These are phyloP conservation scores for Apis florea DNA, from an alignment of 1,140 invertebrate species.

Conservation along the genomic window DNA sequence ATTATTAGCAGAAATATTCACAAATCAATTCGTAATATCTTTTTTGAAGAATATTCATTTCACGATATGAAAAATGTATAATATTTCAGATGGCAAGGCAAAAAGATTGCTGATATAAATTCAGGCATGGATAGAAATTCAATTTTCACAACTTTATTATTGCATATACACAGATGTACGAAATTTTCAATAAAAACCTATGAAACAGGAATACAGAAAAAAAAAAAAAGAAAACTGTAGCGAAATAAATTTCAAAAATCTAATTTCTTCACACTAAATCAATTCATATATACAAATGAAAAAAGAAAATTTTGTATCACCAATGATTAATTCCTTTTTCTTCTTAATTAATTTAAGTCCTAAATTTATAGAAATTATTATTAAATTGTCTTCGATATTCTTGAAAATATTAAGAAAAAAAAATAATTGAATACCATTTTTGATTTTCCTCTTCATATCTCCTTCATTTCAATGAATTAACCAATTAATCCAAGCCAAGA, in stretches of 20 bases:
- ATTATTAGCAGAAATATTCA: neutral
- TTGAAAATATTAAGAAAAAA: too few species aligned
- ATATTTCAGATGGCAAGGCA: neutral
- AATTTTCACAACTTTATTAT: neutral
- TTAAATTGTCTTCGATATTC: too few species aligned
- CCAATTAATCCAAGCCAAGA: too few species aligned
- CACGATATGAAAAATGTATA: neutral
- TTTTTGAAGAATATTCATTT: neutral
- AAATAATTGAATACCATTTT: too few species aligned
- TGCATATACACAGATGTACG: neutral
- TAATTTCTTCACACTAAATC: neutral
- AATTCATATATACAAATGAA: neutral
- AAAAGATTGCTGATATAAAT: neutral
- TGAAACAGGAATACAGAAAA: neutral
- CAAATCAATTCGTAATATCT: neutral
- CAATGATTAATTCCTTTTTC: neutral
- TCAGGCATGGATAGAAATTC: neutral
- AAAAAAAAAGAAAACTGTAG: neutral
- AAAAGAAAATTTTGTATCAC: neutral
- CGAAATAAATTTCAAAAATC: neutral
- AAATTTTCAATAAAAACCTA: neutral
- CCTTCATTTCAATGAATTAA: too few species aligned
- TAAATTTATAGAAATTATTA: too few species aligned
- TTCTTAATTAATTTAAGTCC: too few species aligned
- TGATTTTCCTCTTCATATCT: too few species aligned